Conservation (phyloP, 2,797 vertebrate species). For the Melanotaenia nigrans region DNA sequence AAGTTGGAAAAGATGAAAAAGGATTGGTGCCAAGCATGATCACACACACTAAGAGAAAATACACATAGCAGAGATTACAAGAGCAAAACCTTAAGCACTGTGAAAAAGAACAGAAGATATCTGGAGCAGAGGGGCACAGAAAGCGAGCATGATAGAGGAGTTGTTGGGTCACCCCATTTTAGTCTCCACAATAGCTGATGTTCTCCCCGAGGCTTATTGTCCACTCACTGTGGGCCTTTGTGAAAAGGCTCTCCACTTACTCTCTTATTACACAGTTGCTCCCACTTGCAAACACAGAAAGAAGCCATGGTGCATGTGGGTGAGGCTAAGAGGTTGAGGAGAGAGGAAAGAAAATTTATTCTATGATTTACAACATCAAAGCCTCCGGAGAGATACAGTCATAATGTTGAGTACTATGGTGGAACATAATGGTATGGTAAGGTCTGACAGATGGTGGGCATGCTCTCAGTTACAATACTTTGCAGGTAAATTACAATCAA, state of each 20-base stretch:
- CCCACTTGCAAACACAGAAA: slow-evolving; percentile 67
- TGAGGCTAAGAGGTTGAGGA: slow-evolving; percentile 54
- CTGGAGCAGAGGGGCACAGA: slow-evolving; percentile 63
- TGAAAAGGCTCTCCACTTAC: slow-evolving; percentile 74
- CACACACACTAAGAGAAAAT: slow-evolving; percentile 37
- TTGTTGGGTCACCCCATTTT: slow-evolving; percentile 83
- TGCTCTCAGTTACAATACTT: slow-evolving; percentile 5
- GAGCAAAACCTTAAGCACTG: slow-evolving; percentile 56
- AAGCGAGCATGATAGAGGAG: slow-evolving; percentile 58
- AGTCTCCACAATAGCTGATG: slow-evolving; percentile 78
- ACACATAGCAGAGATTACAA: slow-evolving; percentile 35
- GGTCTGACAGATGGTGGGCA: slow-evolving; percentile 7
- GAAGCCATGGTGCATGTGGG: slow-evolving; percentile 59
- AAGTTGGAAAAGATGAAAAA: slow-evolving; percentile 39
- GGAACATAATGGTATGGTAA: slow-evolving; percentile 48
- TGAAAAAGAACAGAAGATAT: slow-evolving; percentile 59
- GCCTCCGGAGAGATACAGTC: slow-evolving; percentile 49
- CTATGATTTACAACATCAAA: slow-evolving; percentile 73
- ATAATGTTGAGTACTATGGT: slow-evolving; percentile 44
- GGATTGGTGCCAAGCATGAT: slow-evolving; percentile 27
- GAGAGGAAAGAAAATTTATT: slow-evolving; percentile 51
- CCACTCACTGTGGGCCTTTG: slow-evolving; percentile 83
- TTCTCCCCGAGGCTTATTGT: slow-evolving; percentile 84
- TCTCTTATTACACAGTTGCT: slow-evolving; percentile 75
- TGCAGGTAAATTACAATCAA: neutral